Conservation (phyloP, 2,113 vertebrate genomes). For the Dasypus novemcinctus region DNA sequence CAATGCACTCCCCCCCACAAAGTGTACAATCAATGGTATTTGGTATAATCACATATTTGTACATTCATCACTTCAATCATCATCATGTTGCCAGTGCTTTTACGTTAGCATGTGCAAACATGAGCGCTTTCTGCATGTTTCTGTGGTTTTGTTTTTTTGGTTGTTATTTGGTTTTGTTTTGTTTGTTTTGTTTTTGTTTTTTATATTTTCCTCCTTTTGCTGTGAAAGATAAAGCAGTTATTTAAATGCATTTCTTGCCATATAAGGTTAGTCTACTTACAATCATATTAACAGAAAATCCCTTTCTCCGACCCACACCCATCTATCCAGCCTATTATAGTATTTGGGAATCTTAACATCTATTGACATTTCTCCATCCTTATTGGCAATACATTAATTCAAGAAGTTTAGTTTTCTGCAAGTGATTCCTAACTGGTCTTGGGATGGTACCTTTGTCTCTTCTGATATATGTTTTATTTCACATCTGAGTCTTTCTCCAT, state of each 20-base stretch:
- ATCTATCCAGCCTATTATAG: not conserved
- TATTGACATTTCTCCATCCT: not conserved
- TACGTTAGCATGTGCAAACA: not conserved
- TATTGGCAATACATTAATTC: not conserved
- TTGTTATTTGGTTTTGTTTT: too few species aligned
- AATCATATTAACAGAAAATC: not conserved
- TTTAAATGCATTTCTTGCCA: not conserved
- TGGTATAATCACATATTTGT: too few species aligned
- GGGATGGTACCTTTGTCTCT: not conserved
- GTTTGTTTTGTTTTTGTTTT: not conserved
- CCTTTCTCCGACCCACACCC: too few species aligned
- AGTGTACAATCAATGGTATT: too few species aligned
- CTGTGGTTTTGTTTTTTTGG: not conserved
- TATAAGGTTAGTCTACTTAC: not conserved
- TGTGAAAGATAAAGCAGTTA: not conserved
- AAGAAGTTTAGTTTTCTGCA: not conserved
- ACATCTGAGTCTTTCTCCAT: not conserved
- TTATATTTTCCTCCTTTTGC: not conserved
- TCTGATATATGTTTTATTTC: not conserved
- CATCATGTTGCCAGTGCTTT: not conserved
- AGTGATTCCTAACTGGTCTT: not conserved
- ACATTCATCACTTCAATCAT: too few species aligned
- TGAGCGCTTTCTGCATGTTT: not conserved
- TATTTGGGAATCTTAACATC: not conserved
- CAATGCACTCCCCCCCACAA: too few species aligned